Conservation (phyloP, 2,797 vertebrate species). For the Todus mexicanus region DNA sequence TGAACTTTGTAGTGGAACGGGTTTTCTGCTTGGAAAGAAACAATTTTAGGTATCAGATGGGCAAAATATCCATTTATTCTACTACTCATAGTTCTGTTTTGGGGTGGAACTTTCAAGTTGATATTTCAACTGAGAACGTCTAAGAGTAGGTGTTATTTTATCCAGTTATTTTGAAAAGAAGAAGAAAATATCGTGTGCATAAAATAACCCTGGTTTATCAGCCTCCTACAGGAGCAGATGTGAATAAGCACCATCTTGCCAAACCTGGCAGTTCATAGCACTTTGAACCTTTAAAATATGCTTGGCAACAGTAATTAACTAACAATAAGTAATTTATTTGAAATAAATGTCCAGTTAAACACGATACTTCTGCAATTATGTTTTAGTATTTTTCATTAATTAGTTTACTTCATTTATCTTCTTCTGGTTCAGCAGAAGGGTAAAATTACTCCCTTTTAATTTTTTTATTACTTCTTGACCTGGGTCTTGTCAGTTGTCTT, state of each 20-base stretch:
- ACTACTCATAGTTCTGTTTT: neutral
- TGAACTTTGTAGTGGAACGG: neutral
- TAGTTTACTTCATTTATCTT: neutral
- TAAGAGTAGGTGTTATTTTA: neutral
- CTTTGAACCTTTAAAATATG: neutral
- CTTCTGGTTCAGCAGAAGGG: neutral
- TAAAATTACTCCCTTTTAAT: neutral
- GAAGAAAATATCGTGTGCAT: neutral
- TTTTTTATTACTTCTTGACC: neutral
- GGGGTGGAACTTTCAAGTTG: neutral
- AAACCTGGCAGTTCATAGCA: neutral
- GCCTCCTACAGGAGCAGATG: neutral
- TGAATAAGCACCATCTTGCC: neutral
- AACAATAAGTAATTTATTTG: neutral
- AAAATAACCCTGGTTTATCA: neutral
- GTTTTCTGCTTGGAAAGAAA: neutral
- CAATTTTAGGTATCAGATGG: neutral
- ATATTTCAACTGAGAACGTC: neutral
- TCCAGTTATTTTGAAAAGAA: neutral
- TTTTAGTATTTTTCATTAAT: neutral
- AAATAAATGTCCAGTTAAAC: neutral
- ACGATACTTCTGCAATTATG: neutral
- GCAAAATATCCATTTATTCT: neutral
- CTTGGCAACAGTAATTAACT: neutral
- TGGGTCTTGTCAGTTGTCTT: neutral